These are phyloP conservation scores for Acromyrmex charruanus DNA, from an alignment of 1,140 invertebrate genomes.

Conservation along the genomic window DNA sequence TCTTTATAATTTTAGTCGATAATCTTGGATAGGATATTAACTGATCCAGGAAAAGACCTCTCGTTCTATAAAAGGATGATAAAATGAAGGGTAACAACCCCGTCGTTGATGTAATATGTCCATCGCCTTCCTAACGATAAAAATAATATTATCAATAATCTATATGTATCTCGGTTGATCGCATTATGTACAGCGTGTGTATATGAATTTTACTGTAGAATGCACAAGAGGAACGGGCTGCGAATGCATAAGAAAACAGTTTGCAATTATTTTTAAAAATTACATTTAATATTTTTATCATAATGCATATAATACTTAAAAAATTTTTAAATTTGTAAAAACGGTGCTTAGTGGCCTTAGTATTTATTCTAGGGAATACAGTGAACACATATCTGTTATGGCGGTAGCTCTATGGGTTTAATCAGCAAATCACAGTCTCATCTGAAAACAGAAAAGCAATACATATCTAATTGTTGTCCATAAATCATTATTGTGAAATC, in stretches of 20 bases:
- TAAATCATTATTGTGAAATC: background rate
- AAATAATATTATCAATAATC: constrained; percentile 52
- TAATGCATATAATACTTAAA: background rate
- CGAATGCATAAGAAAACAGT: constrained; percentile 8
- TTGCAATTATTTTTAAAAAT: background rate
- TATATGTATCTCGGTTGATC: background rate
- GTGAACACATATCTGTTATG: constrained; percentile 18
- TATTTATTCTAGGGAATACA: background rate
- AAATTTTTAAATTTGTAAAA: background rate
- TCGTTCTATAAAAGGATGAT: constrained; percentile 17
- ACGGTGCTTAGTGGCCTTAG: too few relatives aligned
- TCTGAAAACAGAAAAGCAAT: constrained; percentile 37
- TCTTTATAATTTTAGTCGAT: constrained; percentile 5
- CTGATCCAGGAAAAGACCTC: constrained; percentile 22
- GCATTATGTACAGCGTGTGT: background rate
- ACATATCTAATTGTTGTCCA: background rate
- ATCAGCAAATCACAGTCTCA: constrained; percentile 12
- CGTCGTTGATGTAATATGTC: constrained; percentile 23
- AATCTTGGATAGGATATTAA: constrained; percentile 10
- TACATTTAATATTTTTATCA: constrained; percentile 23
- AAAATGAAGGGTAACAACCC: constrained; percentile 47
- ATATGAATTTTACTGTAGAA: background rate
- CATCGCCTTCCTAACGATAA: constrained; percentile 16
- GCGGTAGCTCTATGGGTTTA: background rate
- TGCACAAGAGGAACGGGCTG: background rate